These are phyloP conservation scores for Acanthiza pusilla DNA, from an alignment of 2,797 vertebrate species.

Conservation along the genomic window DNA sequence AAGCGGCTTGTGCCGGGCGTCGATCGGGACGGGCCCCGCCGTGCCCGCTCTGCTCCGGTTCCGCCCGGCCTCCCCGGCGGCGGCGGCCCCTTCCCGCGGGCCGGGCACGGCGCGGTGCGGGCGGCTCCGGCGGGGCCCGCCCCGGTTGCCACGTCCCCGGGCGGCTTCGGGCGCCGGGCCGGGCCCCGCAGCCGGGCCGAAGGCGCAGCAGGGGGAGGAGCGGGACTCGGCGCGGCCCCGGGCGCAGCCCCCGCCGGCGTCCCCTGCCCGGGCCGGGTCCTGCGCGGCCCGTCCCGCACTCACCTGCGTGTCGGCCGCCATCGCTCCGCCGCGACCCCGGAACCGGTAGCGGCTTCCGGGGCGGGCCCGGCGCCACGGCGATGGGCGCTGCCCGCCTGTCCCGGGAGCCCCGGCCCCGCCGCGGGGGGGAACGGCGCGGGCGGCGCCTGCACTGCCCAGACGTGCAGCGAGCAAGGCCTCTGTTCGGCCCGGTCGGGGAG, in stretches of 20 bases:
- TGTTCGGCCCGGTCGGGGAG: not conserved
- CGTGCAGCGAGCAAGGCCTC: too few species aligned
- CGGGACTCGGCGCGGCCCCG: too few species aligned
- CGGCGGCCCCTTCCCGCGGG: not conserved
- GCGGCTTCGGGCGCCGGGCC: too few species aligned
- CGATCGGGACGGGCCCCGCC: not conserved
- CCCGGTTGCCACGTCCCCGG: not conserved
- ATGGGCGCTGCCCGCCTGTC: not conserved
- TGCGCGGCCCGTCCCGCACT: conserved; percentile 54
- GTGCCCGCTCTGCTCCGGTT: too few species aligned
- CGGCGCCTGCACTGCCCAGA: not conserved
- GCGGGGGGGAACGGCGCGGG: too few species aligned
- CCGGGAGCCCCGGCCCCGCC: too few species aligned
- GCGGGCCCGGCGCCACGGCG: not conserved
- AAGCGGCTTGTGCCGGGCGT: not conserved
- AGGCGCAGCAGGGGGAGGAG: not conserved
- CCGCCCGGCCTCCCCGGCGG: not conserved
- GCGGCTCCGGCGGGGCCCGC: not conserved
- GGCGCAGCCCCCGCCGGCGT: fast-evolving
- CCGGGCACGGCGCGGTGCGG: not conserved
- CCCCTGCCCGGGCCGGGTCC: not conserved
- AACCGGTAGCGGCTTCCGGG: conserved; percentile 69
- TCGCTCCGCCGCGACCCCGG: conserved; percentile 88
- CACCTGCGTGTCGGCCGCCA: conserved; percentile 98
- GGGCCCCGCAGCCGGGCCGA: too few species aligned